phyloP scores from a whole-genome alignment of 1,140 invertebrate genomes.

The Paraescarpia echinospica region DNA sequence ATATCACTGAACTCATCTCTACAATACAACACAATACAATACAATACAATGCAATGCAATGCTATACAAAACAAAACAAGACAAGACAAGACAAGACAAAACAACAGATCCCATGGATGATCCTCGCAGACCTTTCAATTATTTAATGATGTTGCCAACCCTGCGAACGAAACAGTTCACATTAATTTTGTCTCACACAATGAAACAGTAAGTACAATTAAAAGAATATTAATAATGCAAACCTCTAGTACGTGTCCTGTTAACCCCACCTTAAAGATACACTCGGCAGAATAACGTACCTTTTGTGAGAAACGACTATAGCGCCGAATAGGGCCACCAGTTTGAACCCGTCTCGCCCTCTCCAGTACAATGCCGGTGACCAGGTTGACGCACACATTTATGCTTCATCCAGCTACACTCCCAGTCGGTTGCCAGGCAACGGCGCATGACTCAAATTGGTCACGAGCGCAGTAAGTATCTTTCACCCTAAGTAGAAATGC shows the following conservation, averaged over 20 bases:
- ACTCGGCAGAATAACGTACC: not conserved
- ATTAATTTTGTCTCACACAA: not conserved
- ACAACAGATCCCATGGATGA: too few species aligned
- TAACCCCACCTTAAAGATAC: not conserved
- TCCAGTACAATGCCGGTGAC: not conserved
- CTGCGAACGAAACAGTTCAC: not conserved
- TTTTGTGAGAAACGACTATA: not conserved
- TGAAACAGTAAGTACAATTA: not conserved
- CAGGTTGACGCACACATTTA: not conserved
- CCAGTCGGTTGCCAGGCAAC: not conserved
- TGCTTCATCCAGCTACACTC: not conserved
- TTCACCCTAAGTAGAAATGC: too few species aligned
- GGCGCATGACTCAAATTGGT: not conserved
- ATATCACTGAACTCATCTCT: too few species aligned
- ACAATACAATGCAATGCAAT: too few species aligned
- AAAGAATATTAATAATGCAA: not conserved
- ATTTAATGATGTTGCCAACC: not conserved
- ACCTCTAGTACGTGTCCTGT: not conserved
- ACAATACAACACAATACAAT: too few species aligned
- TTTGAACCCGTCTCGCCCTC: not conserved
- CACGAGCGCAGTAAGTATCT: too few species aligned
- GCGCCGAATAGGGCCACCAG: not conserved
- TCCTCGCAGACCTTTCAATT: too few species aligned
- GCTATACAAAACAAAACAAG: too few species aligned
- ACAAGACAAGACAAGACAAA: too few species aligned